Base-by-base conservation (phyloP, 2,113 vertebrate genomes). In the Puntigrus tetrazona region DNA sequence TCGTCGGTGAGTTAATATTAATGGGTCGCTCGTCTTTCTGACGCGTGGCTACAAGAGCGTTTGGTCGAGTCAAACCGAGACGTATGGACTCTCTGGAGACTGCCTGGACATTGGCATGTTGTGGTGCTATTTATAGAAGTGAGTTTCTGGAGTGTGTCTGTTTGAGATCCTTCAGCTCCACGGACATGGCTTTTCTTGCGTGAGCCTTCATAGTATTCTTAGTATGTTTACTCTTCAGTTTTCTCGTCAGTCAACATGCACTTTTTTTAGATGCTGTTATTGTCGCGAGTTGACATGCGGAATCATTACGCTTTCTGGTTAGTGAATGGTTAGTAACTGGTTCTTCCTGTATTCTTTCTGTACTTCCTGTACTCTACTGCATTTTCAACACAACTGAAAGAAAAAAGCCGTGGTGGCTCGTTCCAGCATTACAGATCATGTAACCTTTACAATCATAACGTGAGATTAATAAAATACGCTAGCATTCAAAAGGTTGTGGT, bases 1-100 rank as follows among this genome's bases (percentile, higher is more conserved):
- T 94, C 88, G n/a, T 89, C 89, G 89, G 92, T 91, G 91, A 94
- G 92, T 94, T 93, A 94, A 94, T 94, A 94, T 94, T 94, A 92
- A 94, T 94, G 92, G 89, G 81, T 94, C 90, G 92, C 93, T 94
- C 93, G 87, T 94, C 92, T 94, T 94, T 94, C 93, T 88, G 86
- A 89, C 92, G 88, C 89, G 84, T 86, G 86, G 77, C 89, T 82
- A 90, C 74, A 36, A 84, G 89, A 88, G 85, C 18, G 87, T 65
- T 29, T 29, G 61, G 59, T 18, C 4, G 45, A 45, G 45, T 36
- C 20, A 0, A 34, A 8, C 29, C 20, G 65, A 43, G 38, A 27
- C 25, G 57, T 22, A 25, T 25, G n/a, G 57, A 63, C 5, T 84
- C 88, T 18, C n/a, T 29, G n/a, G 25, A 47, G 38, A 65, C 7